These are phyloP conservation scores for Marisa cornuarietis DNA, from an alignment of 1,140 invertebrate species.

Conservation along the genomic window DNA sequence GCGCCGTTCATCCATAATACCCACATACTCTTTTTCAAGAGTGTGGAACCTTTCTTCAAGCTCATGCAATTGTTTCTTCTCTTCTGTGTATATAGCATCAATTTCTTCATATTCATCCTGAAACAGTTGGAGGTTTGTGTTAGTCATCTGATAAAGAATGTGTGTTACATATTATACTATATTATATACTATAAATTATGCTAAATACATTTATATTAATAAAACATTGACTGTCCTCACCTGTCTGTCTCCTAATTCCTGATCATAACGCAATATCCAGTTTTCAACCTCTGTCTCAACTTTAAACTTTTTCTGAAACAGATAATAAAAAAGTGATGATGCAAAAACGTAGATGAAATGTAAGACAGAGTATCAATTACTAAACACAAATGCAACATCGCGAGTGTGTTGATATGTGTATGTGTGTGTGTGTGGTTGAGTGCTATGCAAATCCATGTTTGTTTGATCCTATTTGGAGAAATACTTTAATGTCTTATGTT, in stretches of 20 bases:
- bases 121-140: constrained; percentile 6
- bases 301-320: constrained; percentile 64
- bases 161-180: no score
- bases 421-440: no score
- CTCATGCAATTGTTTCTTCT: constrained; percentile 65
- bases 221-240: constrained; percentile 34
- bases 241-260: constrained; percentile 65
- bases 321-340: not conserved
- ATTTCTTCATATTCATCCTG: constrained; percentile 66
- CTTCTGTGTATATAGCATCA: constrained; percentile 61
- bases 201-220: not conserved
- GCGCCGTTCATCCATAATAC: constrained; percentile 60
- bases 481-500: no score
- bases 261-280: constrained; percentile 65
- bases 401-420: no score
- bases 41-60: constrained; percentile 65
- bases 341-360: no score
- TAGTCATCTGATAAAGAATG: no score
- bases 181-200: no score
- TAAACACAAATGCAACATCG: no score
- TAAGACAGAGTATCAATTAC: no score
- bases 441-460: no score
- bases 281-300: constrained; percentile 65
- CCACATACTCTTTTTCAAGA: constrained; percentile 61
- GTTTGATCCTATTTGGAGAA: no score